Percentiles rank a stretch among this genome's conserved stretches.
Evolutionary conservation across 2,888 invertebrate species (phyloP).

Genomic region (Linyphia triangularis): DNA sequence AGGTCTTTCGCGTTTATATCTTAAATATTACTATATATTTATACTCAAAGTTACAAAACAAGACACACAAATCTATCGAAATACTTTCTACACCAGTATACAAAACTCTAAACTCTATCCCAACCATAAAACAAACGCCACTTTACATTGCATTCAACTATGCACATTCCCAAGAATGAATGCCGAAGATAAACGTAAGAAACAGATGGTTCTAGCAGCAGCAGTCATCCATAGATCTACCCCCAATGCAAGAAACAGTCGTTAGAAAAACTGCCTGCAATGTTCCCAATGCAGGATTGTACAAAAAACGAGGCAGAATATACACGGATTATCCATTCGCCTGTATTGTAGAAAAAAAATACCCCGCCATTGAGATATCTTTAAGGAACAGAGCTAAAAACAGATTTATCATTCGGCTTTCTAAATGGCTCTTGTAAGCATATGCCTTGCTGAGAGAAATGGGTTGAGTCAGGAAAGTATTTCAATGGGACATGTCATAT

Average conservation of each 20-base stretch:
- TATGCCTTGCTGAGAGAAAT: too few relatives aligned
- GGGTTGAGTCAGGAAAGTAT: too few relatives aligned
- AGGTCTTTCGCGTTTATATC: too few relatives aligned
- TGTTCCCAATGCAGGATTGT: not conserved
- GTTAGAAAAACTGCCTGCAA: not conserved
- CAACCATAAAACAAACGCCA: too few relatives aligned
- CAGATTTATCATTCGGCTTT: not conserved
- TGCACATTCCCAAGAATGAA: not conserved
- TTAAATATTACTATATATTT: too few relatives aligned
- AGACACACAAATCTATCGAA: too few relatives aligned
- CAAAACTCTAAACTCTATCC: too few relatives aligned
- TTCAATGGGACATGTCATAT: too few relatives aligned
- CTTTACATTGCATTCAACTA: not conserved
- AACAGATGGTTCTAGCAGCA: not conserved
- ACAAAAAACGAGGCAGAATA: not conserved
- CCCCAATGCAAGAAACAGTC: not conserved
- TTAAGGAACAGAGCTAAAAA: not conserved
- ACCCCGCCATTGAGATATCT: not conserved
- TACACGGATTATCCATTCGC: not conserved
- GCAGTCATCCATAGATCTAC: not conserved
- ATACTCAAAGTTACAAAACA: too few relatives aligned
- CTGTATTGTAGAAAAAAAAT: not conserved
- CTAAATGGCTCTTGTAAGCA: too few relatives aligned
- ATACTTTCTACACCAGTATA: too few relatives aligned
- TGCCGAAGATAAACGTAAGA: not conserved